phyloP scores from a whole-genome alignment of 2,888 invertebrate genomes.

The Podotricha telesiphe region DNA sequence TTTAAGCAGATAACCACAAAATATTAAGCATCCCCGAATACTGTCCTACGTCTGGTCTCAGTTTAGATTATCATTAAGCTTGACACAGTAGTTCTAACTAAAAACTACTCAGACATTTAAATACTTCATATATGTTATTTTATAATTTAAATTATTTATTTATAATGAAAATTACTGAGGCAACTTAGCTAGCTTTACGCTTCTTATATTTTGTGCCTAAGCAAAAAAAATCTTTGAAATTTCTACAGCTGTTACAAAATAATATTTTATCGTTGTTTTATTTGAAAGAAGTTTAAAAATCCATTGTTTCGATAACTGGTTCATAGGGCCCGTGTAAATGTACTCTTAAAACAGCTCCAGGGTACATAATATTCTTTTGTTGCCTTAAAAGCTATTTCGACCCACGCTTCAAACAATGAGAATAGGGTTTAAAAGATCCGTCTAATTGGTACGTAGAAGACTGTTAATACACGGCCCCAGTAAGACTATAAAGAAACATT shows the following conservation, averaged over 20 bases:
- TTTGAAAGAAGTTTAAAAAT: constrained; percentile 44
- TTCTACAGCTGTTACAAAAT: constrained; percentile 13
- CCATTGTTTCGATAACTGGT: constrained; percentile 63
- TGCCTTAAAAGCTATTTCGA: constrained; percentile 52
- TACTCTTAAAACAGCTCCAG: constrained; percentile 53
- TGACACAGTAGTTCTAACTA: no score
- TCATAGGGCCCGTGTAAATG: constrained; percentile 51
- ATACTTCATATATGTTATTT: no score
- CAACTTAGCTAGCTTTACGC: not conserved
- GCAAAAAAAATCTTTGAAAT: not conserved
- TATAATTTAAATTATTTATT: no score
- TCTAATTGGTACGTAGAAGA: constrained; percentile 37
- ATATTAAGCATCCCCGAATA: no score
- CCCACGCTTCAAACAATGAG: constrained; percentile 47
- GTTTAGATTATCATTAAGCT: no score
- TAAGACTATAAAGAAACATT: constrained; percentile 1
- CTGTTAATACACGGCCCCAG: constrained; percentile 26
- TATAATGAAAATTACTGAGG: no score
- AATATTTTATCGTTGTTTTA: constrained; percentile 27
- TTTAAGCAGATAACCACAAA: no score
- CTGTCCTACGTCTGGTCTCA: no score
- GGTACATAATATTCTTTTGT: constrained; percentile 61
- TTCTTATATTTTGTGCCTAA: not conserved
- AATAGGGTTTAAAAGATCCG: constrained; percentile 38
- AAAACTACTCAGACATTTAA: no score